Conservation (phyloP, 2,888 invertebrate species). For the Drosophila prostipennis region DNA sequence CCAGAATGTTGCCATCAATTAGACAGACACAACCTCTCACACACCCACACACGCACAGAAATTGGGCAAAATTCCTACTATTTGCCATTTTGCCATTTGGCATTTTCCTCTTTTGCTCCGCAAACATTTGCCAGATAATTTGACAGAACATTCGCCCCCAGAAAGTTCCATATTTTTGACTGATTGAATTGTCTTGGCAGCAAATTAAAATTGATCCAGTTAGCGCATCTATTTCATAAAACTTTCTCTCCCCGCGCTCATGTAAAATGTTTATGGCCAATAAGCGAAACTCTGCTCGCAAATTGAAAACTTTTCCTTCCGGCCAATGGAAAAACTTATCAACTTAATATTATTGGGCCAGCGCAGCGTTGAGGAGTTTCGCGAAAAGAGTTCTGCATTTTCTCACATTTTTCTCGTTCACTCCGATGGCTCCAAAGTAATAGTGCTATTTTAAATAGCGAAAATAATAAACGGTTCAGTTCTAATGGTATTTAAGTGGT, state of each 20-base stretch:
- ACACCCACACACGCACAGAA: too few species aligned
- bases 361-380: conserved; percentile 2
- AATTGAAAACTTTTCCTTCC: conserved; percentile 19
- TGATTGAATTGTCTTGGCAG: conserved; percentile 62
- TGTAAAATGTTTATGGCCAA: conserved; percentile 41
- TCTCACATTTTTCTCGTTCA: background rate
- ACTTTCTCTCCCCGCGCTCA: conserved; percentile 1
- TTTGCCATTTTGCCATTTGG: conserved; percentile 22
- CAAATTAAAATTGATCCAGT: conserved; percentile 62
- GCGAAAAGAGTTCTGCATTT: conserved; percentile 4
- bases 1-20: conserved; percentile 59
- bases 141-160: conserved; percentile 3
- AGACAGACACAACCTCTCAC: conserved; percentile 28
- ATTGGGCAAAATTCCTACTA: conserved; percentile 3
- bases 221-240: conserved; percentile 19
- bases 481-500: too few species aligned
- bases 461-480: background rate
- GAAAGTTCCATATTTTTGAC: background rate
- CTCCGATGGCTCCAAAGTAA: background rate
- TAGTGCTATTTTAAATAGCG: background rate
- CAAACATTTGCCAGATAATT: conserved; percentile 41
- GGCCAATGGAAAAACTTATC: conserved; percentile 21
- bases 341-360: conserved; percentile 19
- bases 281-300: conserved; percentile 26
- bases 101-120: conserved; percentile 15